A percentile compares a stretch with the other conserved stretches of the same genome.
These are phyloP conservation scores for Oxystoma pomonae DNA, from an alignment of 2,888 invertebrate genomes.

Conservation along the genomic window DNA sequence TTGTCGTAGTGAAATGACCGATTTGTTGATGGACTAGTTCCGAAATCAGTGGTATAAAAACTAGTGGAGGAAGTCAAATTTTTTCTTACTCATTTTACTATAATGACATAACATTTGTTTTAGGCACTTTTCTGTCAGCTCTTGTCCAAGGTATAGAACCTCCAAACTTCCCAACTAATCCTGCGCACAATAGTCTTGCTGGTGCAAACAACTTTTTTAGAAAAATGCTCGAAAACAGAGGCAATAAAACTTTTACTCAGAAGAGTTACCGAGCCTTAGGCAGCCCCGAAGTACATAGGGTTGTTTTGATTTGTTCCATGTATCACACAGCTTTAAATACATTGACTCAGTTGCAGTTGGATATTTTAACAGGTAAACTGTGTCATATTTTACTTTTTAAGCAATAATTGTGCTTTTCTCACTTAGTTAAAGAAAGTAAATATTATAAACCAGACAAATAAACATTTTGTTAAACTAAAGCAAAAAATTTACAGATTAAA, in stretches of 20 bases:
- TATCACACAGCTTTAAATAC: conserved; percentile 89
- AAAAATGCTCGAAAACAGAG: conserved; percentile 57
- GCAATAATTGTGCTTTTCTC: no score
- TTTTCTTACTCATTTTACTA: no score
- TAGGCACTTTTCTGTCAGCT: conserved; percentile 45
- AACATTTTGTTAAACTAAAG: no score
- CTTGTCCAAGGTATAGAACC: conserved; percentile 36
- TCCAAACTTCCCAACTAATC: conserved; percentile 33
- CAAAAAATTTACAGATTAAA: no score
- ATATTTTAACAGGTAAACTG: conserved; percentile 79
- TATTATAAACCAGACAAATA: no score
- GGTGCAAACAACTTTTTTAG: conserved; percentile 53
- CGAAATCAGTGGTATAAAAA: no score
- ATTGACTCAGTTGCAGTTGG: conserved; percentile 83
- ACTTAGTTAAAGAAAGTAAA: no score
- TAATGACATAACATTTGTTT: conserved; percentile 14
- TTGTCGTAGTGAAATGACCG: no score
- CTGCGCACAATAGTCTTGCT: conserved; percentile 45
- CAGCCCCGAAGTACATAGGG: conserved; percentile 74
- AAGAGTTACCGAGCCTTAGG: conserved; percentile 73
- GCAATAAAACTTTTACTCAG: conserved; percentile 57
- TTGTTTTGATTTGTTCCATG: conserved; percentile 84
- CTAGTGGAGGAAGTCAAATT: no score
- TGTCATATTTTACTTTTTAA: no score
- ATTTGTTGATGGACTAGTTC: no score